A percentile compares a stretch with the other conserved stretches of the same genome.
Conservation (phyloP, 1,140 invertebrate species). For the Heliconius himera region DNA sequence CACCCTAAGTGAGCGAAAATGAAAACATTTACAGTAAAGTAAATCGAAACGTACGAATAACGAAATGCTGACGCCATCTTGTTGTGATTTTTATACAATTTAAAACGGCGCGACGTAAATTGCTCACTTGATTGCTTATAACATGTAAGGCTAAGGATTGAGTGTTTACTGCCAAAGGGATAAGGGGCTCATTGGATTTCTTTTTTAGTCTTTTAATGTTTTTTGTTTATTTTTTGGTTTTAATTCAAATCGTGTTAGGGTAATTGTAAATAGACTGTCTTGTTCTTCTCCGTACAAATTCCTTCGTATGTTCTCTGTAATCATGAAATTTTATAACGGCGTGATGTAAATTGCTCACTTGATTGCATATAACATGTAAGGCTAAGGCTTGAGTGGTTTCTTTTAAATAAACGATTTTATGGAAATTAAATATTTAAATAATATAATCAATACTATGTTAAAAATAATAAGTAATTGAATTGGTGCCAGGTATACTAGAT, state of each 20-base stretch:
- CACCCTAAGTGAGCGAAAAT: conserved; percentile 33
- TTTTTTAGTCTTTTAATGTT: not conserved
- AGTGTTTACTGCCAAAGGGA: conserved; percentile 1
- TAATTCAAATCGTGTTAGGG: not conserved
- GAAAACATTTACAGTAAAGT: conserved; percentile 24
- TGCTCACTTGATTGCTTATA: conserved; percentile 33
- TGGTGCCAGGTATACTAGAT: no score
- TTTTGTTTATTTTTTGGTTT: not conserved
- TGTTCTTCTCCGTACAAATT: no score
- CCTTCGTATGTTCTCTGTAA: no score
- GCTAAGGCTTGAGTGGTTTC: not conserved
- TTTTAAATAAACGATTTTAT: no score
- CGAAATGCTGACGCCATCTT: conserved; percentile 22
- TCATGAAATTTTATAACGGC: conserved; percentile 37
- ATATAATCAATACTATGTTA: no score
- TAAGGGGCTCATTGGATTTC: not conserved
- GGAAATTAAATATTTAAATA: no score
- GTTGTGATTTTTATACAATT: conserved; percentile 36
- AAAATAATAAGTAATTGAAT: no score
- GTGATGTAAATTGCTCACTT: conserved; percentile 41
- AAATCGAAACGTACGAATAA: conserved; percentile 6
- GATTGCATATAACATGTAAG: conserved; percentile 16
- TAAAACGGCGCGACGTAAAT: conserved; percentile 47
- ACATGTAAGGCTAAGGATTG: conserved; percentile 14
- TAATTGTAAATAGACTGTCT: no score